These are phyloP conservation scores for Phalacrocorax brasilianus DNA, from an alignment of 2,113 vertebrate species.

Conservation along the genomic window DNA sequence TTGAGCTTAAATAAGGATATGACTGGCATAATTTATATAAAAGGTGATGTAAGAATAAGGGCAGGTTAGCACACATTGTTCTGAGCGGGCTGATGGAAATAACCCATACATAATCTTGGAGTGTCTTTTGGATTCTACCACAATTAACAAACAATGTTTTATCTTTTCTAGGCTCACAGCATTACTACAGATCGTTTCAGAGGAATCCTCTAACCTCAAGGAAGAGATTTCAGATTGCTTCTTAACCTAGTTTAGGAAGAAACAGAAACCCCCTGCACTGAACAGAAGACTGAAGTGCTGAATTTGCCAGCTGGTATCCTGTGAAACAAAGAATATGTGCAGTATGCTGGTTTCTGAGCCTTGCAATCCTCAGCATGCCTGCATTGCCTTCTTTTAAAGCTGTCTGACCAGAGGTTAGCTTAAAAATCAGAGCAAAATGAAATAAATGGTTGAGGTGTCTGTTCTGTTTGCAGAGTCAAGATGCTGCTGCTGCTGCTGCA, in stretches of 20 bases:
- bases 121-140: not conserved
- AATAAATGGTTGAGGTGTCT: not conserved
- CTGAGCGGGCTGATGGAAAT: not conserved
- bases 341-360: not conserved
- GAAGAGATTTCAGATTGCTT: constrained; percentile 73
- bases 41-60: not conserved
- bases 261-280: not conserved
- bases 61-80: not conserved
- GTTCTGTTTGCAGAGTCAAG: not conserved
- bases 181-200: constrained; percentile 68
- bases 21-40: not conserved
- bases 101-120: not conserved
- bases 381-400: not conserved
- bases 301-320: not conserved
- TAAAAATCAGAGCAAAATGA: not conserved
- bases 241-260: constrained; percentile 21
- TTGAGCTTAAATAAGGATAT: not conserved
- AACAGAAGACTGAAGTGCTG: not conserved
- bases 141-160: not conserved
- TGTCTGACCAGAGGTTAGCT: not conserved
- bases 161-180: constrained; percentile 71
- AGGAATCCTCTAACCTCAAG: constrained; percentile 62
- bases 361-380: not conserved
- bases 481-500: not conserved
- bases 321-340: not conserved